Evolutionary conservation across 1,140 invertebrate genomes (phyloP).

Genomic region (Drosophila parabipectinata): DNA sequence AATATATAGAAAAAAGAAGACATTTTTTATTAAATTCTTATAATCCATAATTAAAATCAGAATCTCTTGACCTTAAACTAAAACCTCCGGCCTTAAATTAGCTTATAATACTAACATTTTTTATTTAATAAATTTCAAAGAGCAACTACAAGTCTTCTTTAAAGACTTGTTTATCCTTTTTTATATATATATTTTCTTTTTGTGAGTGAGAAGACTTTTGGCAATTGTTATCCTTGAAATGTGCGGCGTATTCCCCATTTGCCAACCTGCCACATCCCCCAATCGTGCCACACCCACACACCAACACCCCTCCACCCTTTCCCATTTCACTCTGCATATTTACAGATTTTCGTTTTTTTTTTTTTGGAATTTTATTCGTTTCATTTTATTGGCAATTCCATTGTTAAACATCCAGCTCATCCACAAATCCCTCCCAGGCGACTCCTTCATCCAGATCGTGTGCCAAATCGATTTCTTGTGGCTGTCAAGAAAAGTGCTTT

Average conservation of each 20-base stretch:
- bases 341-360: constrained; percentile 45
- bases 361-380: constrained; percentile 4
- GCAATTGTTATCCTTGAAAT: constrained; percentile 60
- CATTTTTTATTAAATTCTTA: too few species aligned
- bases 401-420: constrained; percentile 40
- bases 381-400: constrained; percentile 42
- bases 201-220: constrained; percentile 18
- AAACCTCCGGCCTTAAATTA: too few species aligned
- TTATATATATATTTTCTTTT: background rate
- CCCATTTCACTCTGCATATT: constrained; percentile 57
- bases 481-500: background rate
- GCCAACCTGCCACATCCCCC: too few species aligned
- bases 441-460: background rate
- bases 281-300: background rate
- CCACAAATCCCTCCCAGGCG: constrained; percentile 1
- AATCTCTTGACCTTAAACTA: too few species aligned
- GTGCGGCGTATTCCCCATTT: constrained; percentile 6
- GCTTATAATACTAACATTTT: too few species aligned
- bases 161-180: background rate
- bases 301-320: background rate
- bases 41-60: too few species aligned
- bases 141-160: background rate
- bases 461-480: constrained; percentile 11
- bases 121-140: background rate
- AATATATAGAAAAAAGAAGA: too few species aligned